phyloP scores from a whole-genome alignment of 2,888 invertebrate species.

The Aleiodes leptofemur region DNA sequence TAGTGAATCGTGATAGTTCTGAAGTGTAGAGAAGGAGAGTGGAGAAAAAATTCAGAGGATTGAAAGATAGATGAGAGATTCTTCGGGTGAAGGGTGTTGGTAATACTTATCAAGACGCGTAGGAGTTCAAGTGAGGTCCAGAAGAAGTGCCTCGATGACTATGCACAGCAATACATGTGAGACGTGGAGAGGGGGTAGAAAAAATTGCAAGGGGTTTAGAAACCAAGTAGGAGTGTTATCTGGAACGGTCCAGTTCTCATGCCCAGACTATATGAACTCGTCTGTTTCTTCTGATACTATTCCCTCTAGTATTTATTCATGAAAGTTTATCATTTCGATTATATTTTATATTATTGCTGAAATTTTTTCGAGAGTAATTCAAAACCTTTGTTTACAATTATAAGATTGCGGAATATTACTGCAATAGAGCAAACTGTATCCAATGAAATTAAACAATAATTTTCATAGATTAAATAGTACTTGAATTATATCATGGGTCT shows the following conservation, averaged over 20 bases:
- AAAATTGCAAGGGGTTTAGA: slow-evolving; percentile 45
- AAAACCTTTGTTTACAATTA: too few relatives aligned
- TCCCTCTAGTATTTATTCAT: neutral
- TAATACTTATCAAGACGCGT: slow-evolving; percentile 44
- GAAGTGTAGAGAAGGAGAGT: neutral
- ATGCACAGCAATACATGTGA: slow-evolving; percentile 10
- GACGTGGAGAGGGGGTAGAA: slow-evolving; percentile 40
- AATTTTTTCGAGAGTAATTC: too few relatives aligned
- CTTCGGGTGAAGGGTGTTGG: slow-evolving; percentile 44
- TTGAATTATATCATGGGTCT: too few relatives aligned
- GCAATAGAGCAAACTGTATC: too few relatives aligned
- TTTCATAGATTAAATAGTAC: too few relatives aligned
- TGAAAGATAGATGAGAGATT: slow-evolving; percentile 57
- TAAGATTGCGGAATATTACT: too few relatives aligned
- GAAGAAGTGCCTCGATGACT: slow-evolving; percentile 40
- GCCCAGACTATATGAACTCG: slow-evolving; percentile 42
- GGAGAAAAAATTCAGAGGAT: slow-evolving; percentile 45
- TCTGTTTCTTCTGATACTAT: neutral
- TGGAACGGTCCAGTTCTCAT: slow-evolving; percentile 64
- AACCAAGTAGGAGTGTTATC: slow-evolving; percentile 55
- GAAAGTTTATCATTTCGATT: neutral
- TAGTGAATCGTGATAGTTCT: neutral
- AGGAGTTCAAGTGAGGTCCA: slow-evolving; percentile 47
- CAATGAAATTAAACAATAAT: too few relatives aligned
- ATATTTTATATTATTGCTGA: too few relatives aligned